Base-by-base conservation (phyloP, 2,113 vertebrate species). In the Ictalurus furcatus region DNA sequence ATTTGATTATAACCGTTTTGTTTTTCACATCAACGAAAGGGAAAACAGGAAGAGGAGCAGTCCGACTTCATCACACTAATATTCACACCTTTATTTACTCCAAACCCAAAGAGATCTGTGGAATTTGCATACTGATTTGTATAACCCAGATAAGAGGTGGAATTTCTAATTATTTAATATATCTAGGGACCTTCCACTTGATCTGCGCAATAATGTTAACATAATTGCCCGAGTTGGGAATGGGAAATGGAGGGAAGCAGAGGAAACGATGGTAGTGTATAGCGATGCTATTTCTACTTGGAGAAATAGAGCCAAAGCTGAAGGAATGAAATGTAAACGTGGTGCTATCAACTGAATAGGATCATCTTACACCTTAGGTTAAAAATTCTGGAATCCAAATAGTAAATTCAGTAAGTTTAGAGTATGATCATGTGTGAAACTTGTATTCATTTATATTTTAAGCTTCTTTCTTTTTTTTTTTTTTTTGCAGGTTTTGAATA, bases 111-210 rank as follows among this genome's bases (percentile, higher is more conserved):
- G 95, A 96, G 94, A 96, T 93, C 92, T 89, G 91, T 90, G 85
- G 89, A 95, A 96, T 96, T 95, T 95, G 94, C 95, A 96, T 95
- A 95, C 95, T 95, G 95, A 96, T 96, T 95, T 95, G 93, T 86
- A 76, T 95, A 95, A 94, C 94, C 93, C 94, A 96, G 95, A 96
- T 96, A 96, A 96, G 90, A 94, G 90, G 92, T 92, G 92, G 94
- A 94, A 96, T 95, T 94, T 96, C 95, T 96, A 95, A 96, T 96
- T 96, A 96, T 96, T 95, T 95, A 94, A 94, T 94, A 96, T 93
- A 96, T 95, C 95, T 96, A 94, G 95, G 96, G 96, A 96, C 94
- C 92, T 88, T 93, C 93, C 86, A 90, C 94, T 94, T 93, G 94
- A 96, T 96, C 95, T 95, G 93, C 93, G 93, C 94, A 96, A 96